Percentiles rank a stretch among this genome's conserved stretches.
Conservation (phyloP, 2,888 invertebrate species). For the Perithous albicinctus region DNA sequence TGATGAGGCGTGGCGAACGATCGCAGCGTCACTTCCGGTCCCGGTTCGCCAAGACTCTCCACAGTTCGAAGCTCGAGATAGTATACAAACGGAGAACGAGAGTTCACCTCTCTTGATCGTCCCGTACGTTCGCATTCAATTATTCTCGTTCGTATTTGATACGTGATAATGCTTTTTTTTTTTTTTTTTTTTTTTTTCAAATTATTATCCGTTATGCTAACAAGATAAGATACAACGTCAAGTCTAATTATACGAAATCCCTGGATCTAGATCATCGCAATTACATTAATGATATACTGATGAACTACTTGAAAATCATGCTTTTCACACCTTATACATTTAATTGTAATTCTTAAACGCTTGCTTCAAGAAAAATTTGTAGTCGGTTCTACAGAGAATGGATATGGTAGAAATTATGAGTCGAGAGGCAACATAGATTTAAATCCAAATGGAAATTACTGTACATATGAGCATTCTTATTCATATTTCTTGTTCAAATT, state of each 20-base stretch:
- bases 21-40: conserved; percentile 81
- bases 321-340: background rate
- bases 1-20: conserved; percentile 81
- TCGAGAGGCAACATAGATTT: too few relatives aligned
- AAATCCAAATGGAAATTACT: too few relatives aligned
- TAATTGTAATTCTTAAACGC: too few relatives aligned
- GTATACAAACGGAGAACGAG: conserved; percentile 32
- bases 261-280: conserved; percentile 32
- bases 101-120: conserved; percentile 33
- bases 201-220: conserved; percentile 40
- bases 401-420: too few relatives aligned
- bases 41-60: conserved; percentile 60
- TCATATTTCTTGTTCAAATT: too few relatives aligned
- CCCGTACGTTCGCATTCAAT: conserved; percentile 47
- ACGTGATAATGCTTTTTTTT: conserved; percentile 15
- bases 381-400: too few relatives aligned
- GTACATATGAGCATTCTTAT: too few relatives aligned
- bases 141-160: conserved; percentile 39
- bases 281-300: conserved; percentile 3
- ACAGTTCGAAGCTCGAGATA: conserved; percentile 50
- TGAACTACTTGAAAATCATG: background rate
- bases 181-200: too few relatives aligned
- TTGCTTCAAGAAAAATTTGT: too few relatives aligned
- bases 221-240: conserved; percentile 45
- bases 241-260: conserved; percentile 27